A percentile compares a stretch with the other conserved stretches of the same genome.
phyloP scores from a whole-genome alignment of 2,113 vertebrate genomes.

The Terrapene triunguis region DNA sequence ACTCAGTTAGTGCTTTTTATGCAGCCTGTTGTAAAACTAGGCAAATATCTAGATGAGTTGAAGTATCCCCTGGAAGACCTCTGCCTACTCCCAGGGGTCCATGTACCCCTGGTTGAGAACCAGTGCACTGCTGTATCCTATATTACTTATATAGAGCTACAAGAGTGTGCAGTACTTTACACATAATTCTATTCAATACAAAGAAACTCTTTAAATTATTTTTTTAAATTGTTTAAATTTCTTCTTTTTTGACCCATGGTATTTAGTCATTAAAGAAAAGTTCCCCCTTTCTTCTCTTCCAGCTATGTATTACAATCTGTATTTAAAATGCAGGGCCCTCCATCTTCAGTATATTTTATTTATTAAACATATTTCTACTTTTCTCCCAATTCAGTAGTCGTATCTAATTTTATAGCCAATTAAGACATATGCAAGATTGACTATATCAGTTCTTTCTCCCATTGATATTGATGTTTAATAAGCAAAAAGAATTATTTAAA shows the following conservation, averaged over 20 bases:
- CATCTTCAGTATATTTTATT: not conserved
- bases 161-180: not conserved
- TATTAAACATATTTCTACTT: not conserved
- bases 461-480: not conserved
- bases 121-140: not conserved
- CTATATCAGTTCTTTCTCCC: too few species aligned
- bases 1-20: too few species aligned
- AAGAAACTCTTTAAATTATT: not conserved
- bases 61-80: too few species aligned
- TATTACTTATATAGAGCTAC: not conserved
- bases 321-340: not conserved
- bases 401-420: not conserved
- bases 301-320: not conserved
- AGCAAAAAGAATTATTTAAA: not conserved
- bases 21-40: too few species aligned
- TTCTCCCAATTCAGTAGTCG: not conserved
- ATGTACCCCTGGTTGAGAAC: too few species aligned
- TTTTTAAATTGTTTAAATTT: not conserved
- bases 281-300: not conserved
- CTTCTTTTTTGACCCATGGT: not conserved
- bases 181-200: not conserved
- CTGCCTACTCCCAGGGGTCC: too few species aligned
- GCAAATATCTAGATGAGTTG: too few species aligned
- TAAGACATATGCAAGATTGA: not conserved
- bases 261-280: not conserved